A percentile compares a stretch with the other conserved stretches of the same genome.
Conservation (phyloP, 2,888 invertebrate species). For the Eristalis intricaria region DNA sequence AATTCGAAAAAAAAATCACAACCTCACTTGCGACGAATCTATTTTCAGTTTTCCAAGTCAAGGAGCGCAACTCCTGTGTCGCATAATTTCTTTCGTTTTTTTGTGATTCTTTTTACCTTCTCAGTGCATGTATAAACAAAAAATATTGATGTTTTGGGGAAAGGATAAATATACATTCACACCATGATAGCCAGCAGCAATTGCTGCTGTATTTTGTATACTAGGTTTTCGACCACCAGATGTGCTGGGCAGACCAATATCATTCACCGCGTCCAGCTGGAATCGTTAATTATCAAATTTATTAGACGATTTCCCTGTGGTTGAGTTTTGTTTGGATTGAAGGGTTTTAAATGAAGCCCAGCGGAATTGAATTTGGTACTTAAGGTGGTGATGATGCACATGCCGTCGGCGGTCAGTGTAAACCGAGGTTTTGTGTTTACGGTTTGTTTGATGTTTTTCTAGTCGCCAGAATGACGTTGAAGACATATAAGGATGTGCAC, state of each 20-base stretch:
- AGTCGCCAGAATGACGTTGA: neutral
- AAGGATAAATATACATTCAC: slow-evolving; percentile 27
- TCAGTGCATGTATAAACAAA: neutral
- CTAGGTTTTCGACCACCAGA: slow-evolving; percentile 24
- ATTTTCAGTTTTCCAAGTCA: neutral
- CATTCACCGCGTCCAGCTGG: slow-evolving; percentile 4
- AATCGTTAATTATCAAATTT: slow-evolving; percentile 28
- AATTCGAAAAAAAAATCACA: too few relatives aligned
- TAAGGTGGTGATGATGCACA: neutral
- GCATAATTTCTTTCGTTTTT: neutral
- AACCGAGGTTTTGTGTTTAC: slow-evolving; percentile 11
- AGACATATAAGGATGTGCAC: neutral
- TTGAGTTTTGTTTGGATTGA: slow-evolving; percentile 17
- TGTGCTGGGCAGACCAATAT: slow-evolving; percentile 8
- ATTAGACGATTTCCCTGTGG: neutral
- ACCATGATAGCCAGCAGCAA: neutral
- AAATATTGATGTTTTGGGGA: neutral
- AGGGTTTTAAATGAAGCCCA: neutral
- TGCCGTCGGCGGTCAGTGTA: slow-evolving; percentile 23
- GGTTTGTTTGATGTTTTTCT: slow-evolving; percentile 1
- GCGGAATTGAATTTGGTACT: neutral
- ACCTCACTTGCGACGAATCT: neutral
- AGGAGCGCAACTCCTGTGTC: neutral
- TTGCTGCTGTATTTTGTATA: neutral
- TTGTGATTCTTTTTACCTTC: neutral